These are phyloP conservation scores for Tiaroga cobitis DNA, from an alignment of 2,797 vertebrate species.

Conservation along the genomic window DNA sequence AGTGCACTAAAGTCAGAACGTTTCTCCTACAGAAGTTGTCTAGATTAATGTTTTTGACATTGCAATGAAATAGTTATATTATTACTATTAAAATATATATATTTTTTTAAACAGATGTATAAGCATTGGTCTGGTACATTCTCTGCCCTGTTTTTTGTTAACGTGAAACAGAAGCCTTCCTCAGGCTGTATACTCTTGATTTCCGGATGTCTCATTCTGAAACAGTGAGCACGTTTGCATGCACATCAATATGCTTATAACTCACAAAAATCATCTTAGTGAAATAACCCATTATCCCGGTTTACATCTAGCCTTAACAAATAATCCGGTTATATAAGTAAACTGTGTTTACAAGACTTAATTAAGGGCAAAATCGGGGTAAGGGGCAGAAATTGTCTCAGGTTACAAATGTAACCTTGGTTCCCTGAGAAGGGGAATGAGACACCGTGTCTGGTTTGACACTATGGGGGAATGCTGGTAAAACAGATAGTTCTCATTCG, in stretches of 20 bases:
- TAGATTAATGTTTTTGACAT: not conserved
- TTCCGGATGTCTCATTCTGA: too few relatives aligned
- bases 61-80: not conserved
- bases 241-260: too few relatives aligned
- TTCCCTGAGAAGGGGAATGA: too few relatives aligned
- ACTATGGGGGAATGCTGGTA: not conserved
- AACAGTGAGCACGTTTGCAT: too few relatives aligned
- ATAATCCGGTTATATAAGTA: too few relatives aligned
- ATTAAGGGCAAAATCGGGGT: not conserved
- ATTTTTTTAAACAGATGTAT: constrained; percentile 1
- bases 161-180: not conserved
- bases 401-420: too few relatives aligned
- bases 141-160: not conserved
- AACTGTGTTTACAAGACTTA: too few relatives aligned
- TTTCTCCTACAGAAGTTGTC: not conserved
- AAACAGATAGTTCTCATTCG: not conserved
- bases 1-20: not conserved
- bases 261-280: too few relatives aligned
- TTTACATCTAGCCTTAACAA: too few relatives aligned
- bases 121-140: not conserved
- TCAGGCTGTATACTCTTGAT: too few relatives aligned
- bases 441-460: too few relatives aligned
- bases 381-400: not conserved
- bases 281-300: too few relatives aligned
- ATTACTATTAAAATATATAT: not conserved